Percentiles rank a stretch among this genome's conserved stretches.
Evolutionary conservation across 2,888 invertebrate genomes (phyloP).

Genomic region (Brenthis daphne): DNA sequence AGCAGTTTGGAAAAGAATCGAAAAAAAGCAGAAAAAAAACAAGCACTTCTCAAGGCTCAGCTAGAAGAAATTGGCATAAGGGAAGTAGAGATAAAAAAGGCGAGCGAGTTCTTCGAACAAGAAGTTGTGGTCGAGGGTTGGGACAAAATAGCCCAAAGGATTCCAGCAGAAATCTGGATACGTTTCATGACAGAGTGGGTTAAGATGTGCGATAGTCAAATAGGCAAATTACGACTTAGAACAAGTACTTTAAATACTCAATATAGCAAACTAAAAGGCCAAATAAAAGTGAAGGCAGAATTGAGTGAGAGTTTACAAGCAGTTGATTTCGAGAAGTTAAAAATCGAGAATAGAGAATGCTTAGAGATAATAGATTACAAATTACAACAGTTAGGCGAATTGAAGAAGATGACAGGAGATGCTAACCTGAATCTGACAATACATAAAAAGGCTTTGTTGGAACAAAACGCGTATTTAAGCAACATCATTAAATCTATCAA

Average conservation of each 20-base stretch:
- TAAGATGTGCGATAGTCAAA: conserved; percentile 76
- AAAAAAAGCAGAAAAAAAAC: conserved; percentile 59
- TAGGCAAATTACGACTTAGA: conserved; percentile 82
- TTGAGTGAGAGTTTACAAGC: conserved; percentile 82
- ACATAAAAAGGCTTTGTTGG: conserved; percentile 81
- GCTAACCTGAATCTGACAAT: conserved; percentile 81
- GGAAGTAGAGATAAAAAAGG: conserved; percentile 74
- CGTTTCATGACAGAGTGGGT: conserved; percentile 84
- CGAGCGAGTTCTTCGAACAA: conserved; percentile 73
- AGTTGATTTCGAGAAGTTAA: conserved; percentile 84
- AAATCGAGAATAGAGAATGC: conserved; percentile 83
- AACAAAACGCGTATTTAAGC: conserved; percentile 71
- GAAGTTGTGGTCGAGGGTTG: conserved; percentile 77
- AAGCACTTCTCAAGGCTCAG: conserved; percentile 71
- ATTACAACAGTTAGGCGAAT: conserved; percentile 71
- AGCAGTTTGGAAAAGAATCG: conserved; percentile 55
- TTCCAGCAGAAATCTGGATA: conserved; percentile 83
- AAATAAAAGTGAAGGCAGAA: conserved; percentile 80
- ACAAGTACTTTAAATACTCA: conserved; percentile 80
- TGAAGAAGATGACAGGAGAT: conserved; percentile 83
- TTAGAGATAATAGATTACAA: conserved; percentile 79
- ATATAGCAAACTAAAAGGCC: conserved; percentile 77
- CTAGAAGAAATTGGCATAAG: conserved; percentile 81
- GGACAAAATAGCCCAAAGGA: conserved; percentile 83
- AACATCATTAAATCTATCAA: conserved; percentile 66